phyloP scores from a whole-genome alignment of 2,888 invertebrate species.

The Atrina japonica region DNA sequence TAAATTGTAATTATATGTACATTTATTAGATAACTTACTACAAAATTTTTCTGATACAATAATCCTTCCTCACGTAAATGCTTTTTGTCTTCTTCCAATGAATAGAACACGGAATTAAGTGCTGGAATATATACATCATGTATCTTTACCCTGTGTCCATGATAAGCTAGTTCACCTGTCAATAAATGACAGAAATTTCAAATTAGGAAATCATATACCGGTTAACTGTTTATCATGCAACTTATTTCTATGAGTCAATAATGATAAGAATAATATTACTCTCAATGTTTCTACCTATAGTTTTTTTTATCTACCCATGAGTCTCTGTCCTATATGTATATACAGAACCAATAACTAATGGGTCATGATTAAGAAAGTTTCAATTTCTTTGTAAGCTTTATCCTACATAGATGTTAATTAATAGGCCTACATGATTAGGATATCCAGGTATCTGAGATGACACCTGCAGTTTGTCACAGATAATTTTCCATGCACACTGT shows the following conservation, averaged over 20 bases:
- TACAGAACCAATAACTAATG: too few relatives aligned
- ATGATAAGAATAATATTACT: not conserved
- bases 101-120: constrained; percentile 77
- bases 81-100: constrained; percentile 80
- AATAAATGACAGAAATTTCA: constrained; percentile 33
- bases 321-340: too few relatives aligned
- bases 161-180: constrained; percentile 81
- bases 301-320: too few relatives aligned
- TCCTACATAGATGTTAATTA: too few relatives aligned
- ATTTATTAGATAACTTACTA: constrained; percentile 70
- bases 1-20: too few relatives aligned
- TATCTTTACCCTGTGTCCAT: constrained; percentile 81
- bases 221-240: not conserved
- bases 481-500: too few relatives aligned
- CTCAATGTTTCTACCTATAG: constrained; percentile 6
- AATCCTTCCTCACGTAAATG: constrained; percentile 79
- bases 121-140: constrained; percentile 77
- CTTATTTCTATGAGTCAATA: too few relatives aligned
- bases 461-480: too few relatives aligned
- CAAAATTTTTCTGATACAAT: constrained; percentile 77
- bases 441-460: too few relatives aligned
- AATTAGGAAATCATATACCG: not conserved
- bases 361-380: too few relatives aligned
- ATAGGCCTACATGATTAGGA: too few relatives aligned
- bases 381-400: too few relatives aligned